Conservation (phyloP, 2,888 invertebrate species). For the Leptopilina drosophilae region DNA sequence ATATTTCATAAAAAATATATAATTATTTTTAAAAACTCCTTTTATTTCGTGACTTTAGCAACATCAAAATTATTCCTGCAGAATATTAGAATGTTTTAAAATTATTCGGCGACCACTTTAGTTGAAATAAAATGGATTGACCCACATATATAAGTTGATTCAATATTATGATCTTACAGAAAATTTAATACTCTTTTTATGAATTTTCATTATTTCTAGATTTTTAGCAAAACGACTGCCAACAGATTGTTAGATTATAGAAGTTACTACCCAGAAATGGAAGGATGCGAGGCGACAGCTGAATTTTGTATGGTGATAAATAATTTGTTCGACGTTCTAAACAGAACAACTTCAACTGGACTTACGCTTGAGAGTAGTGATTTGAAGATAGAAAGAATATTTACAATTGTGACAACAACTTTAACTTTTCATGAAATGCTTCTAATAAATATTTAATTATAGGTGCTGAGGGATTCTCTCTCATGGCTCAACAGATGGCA, state of each 20-base stretch:
- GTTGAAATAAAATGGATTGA: too few species aligned
- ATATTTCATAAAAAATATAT: too few species aligned
- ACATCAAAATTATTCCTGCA: too few species aligned
- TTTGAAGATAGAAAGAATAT: neutral
- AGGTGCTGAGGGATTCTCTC: neutral
- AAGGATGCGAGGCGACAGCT: neutral
- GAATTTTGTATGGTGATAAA: neutral
- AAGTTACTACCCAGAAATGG: neutral
- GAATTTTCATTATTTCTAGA: neutral
- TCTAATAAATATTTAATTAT: neutral
- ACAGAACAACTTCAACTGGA: neutral
- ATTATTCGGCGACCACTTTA: too few species aligned
- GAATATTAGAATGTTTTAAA: too few species aligned
- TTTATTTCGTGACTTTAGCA: too few species aligned
- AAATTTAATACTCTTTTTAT: too few species aligned
- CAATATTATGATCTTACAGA: too few species aligned
- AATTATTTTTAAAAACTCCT: too few species aligned
- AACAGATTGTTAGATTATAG: neutral
- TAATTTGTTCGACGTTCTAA: neutral
- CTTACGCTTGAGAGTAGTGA: neutral
- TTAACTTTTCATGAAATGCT: neutral
- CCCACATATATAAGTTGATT: too few species aligned
- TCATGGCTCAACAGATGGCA: neutral
- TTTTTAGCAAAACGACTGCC: neutral
- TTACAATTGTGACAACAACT: neutral